Evolutionary conservation across 2,113 vertebrate genomes (phyloP).

Genomic region (Edolisoma coerulescens): DNA sequence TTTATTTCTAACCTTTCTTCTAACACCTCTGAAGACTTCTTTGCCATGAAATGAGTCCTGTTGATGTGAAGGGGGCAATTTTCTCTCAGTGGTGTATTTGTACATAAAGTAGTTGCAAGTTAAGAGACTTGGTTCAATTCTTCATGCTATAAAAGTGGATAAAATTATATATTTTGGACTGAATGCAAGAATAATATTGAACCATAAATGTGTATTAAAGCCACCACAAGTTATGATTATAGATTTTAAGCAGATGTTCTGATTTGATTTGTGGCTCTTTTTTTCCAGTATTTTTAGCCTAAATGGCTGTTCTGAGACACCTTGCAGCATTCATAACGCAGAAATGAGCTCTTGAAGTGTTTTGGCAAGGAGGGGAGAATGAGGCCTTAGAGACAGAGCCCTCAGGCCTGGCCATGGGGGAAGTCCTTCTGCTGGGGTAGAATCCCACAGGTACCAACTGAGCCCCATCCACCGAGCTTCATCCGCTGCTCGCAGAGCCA

Average conservation of each 20-base stretch:
- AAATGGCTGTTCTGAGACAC: background rate
- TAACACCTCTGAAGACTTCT: background rate
- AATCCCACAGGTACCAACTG: fast-evolving
- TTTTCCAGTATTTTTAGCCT: background rate
- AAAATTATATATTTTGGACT: background rate
- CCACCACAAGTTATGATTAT: background rate
- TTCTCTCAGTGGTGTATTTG: background rate
- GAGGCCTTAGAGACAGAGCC: background rate
- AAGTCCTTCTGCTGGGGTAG: background rate
- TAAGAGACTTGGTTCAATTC: background rate
- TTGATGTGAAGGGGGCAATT: background rate
- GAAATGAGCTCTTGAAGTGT: background rate
- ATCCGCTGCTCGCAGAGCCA: fast-evolving
- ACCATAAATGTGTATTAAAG: background rate
- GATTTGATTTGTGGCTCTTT: background rate
- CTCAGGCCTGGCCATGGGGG: background rate
- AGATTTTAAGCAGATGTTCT: conserved; percentile 18
- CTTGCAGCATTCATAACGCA: background rate
- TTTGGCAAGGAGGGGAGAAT: background rate
- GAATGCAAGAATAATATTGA: background rate
- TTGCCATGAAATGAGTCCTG: background rate
- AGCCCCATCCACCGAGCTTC: background rate
- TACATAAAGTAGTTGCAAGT: background rate
- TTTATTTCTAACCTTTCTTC: background rate
- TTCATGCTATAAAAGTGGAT: background rate